Conservation (phyloP, 2,888 invertebrate genomes). For the Meganola albula region DNA sequence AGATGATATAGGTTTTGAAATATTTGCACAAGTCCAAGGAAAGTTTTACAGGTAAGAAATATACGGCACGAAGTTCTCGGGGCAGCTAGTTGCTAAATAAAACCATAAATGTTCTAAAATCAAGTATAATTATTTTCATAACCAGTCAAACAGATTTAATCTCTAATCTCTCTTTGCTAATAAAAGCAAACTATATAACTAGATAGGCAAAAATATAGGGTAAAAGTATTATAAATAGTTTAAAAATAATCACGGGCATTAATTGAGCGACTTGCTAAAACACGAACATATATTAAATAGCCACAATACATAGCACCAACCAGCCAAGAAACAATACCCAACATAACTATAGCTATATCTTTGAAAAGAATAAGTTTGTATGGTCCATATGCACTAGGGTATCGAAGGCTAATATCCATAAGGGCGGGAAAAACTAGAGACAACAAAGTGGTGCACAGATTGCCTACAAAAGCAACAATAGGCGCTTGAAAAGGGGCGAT, state of each 20-base stretch:
- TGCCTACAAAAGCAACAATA: constrained; percentile 4
- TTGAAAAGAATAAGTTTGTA: neutral
- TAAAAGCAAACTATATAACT: too few relatives aligned
- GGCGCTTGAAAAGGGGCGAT: constrained; percentile 5
- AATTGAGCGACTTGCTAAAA: neutral
- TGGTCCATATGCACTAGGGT: neutral
- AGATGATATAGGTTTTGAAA: too few relatives aligned
- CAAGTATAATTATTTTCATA: too few relatives aligned
- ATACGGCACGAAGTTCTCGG: too few relatives aligned
- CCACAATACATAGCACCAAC: neutral
- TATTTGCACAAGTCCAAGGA: too few relatives aligned
- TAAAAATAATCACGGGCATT: neutral
- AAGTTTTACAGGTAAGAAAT: too few relatives aligned
- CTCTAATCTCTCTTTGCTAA: too few relatives aligned
- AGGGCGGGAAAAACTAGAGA: constrained; percentile 3
- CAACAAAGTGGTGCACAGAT: constrained; percentile 4
- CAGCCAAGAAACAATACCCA: neutral
- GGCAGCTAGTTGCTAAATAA: too few relatives aligned
- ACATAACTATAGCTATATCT: neutral
- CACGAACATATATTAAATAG: constrained; percentile 1
- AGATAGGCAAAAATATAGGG: too few relatives aligned
- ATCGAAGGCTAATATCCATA: constrained; percentile 4
- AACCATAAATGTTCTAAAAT: too few relatives aligned
- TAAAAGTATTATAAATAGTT: too few relatives aligned
- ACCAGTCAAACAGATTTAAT: too few relatives aligned